Evolutionary conservation across 2,888 invertebrate species (phyloP), one percentile per base, ranked within the genome.

Genomic region (Drosophila kambysellisi): DNA sequence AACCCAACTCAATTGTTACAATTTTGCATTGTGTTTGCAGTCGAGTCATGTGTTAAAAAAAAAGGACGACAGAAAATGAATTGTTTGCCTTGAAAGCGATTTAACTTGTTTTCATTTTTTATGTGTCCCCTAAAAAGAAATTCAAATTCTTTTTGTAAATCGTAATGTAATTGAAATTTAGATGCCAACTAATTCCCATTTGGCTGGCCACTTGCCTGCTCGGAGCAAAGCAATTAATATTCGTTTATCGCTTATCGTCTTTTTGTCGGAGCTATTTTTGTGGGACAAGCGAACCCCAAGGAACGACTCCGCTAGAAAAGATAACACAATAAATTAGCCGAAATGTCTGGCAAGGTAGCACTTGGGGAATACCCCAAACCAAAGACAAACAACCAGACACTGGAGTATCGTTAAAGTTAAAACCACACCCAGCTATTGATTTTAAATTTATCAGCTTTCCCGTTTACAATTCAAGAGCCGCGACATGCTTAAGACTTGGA

Each of bases 251-350:
- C 72, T 77, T 67, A 60, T 68, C 70, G 72, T 65, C 72, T 70
- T 70, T 73, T 72, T 70, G 51, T 65, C 60, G 67, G 61, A 20
- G 60, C 59, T 79, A 63, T 69, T 79, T 70, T 74, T 4, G 67
- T 60, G 17, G 37, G 12, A 51, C 29, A 41, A 41, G 20, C 41
- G 30, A 39, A 68, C 74, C 80, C 74, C 70, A 39, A 57, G 74
- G 80, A 76, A 46, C 62, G 64, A 41, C 50, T n/a, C 37, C 46
- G 50, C 57, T 39, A n/a, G 66, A 59, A 52, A 62, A 75, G 72
- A 81, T 78, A 81, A 78, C 75, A 73, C 81, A 81, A 81, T 81
- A 81, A 81, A 81, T 81, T 81, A 81, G 81, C 66, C 64, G 29
- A 75, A 81, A 75, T 81, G 81, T 79, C 79, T 75, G 72, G 53